A percentile compares a stretch with the other conserved stretches of the same genome.
Conservation (phyloP, 92 coral and sea anemone genomes). For the Actinernus sp. region DNA sequence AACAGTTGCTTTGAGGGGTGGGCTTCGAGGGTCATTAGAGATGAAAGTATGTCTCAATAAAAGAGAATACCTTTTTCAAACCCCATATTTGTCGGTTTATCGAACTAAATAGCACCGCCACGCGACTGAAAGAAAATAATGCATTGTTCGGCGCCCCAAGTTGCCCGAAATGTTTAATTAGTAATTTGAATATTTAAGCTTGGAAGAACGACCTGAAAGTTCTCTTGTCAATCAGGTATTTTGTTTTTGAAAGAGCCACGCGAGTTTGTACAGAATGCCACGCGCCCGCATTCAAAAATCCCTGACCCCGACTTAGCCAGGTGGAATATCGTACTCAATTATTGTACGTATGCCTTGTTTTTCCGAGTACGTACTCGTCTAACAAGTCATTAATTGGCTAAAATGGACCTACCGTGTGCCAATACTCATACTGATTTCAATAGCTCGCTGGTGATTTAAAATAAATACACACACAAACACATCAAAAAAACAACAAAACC, state of each 20-base stretch:
- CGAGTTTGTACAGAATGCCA: constrained; percentile 44
- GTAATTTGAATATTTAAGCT: constrained; percentile 56
- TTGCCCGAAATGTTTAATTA: constrained; percentile 74
- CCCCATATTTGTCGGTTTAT: constrained; percentile 9
- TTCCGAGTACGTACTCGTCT: constrained; percentile 41
- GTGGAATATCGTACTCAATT: constrained; percentile 51
- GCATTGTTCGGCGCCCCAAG: constrained; percentile 65
- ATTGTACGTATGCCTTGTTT: constrained; percentile 61
- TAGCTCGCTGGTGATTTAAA: background rate
- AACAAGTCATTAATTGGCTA: constrained; percentile 69
- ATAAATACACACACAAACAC: background rate
- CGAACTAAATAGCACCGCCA: constrained; percentile 73
- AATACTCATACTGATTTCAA: background rate
- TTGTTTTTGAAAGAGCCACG: constrained; percentile 75
- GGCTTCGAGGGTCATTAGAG: constrained; percentile 18
- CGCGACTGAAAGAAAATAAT: constrained; percentile 73
- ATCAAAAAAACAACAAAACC: no score
- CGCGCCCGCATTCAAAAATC: constrained; percentile 49
- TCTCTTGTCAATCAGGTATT: constrained; percentile 62
- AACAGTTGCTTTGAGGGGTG: constrained; percentile 33
- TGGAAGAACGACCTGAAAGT: constrained; percentile 60
- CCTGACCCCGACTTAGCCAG: constrained; percentile 64
- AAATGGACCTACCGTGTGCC: constrained; percentile 70
- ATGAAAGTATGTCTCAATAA: background rate
- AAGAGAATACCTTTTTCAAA: background rate